Base-by-base conservation (phyloP, 1,140 invertebrate species). In the Sycophila sp. region DNA sequence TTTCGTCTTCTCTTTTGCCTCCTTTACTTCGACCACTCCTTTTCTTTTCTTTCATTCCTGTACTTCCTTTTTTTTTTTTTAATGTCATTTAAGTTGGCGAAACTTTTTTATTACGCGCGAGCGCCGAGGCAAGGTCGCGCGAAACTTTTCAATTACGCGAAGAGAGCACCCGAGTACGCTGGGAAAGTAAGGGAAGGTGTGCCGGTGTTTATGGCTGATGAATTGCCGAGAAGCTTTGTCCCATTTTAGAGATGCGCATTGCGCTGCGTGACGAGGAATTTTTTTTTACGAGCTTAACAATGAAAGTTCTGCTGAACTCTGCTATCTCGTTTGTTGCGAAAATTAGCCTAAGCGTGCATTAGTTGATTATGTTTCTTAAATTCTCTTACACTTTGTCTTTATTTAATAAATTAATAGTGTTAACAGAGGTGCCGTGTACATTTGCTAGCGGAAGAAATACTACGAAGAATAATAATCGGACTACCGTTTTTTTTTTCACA, bases 71-170 rank as follows among this genome's bases (percentile, higher is more conserved):
- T 45, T 19, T 19, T 63, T 17, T 32, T 5, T 34, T 34, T 19
- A 63, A 45, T 64, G 59, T 70, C 68, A n/a, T 66, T 71, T 71
- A 59, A 71, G 26, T 66, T 66, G n/a, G 45, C 4, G 5, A 49
- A 71, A 65, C 47, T 71, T 71, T 64, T 70, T 64, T 47, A 64
- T 45, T 56, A 42, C 58, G 32, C 24, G 15, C 15, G 32, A 13
- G 64, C 66, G 56, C 51, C 55, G n/a, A n/a, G 58, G 63, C 45
- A 68, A 74, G 72, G 72, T 74, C 55, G 45, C 17, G 68, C 69
- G 49, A 71, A 71, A 75, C 72, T 80, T 80, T 83, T 82, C 78
- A 83, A 83, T 83, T 81, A 79, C 69, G 69, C 73, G 74, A 72
- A 68, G 75, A 73, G 70, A 71, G 68, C 47, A 59, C 58, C 32